Evolutionary conservation across 1,140 invertebrate species (phyloP).

Genomic region (Bemisia tabaci): DNA sequence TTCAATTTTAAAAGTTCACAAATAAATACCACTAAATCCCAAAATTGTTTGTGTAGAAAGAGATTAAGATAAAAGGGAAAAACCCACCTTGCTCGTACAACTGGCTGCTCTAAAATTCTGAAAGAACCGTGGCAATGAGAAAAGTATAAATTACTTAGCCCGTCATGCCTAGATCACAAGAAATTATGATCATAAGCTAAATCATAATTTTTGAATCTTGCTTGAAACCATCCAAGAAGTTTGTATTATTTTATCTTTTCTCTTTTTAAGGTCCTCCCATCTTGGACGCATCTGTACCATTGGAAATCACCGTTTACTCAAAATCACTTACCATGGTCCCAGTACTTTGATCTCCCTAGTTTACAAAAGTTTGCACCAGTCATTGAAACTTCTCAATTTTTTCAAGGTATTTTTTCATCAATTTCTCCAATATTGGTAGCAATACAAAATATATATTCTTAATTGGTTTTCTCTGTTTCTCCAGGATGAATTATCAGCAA

Average conservation of each 20-base stretch:
- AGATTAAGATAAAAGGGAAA: too few relatives aligned
- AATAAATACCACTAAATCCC: too few relatives aligned
- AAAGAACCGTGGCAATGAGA: neutral
- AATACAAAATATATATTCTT: constrained; percentile 2
- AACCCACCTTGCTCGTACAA: too few relatives aligned
- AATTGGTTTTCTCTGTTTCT: constrained; percentile 25
- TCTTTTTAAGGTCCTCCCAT: constrained; percentile 78
- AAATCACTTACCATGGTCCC: constrained; percentile 51
- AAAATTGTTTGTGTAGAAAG: too few relatives aligned
- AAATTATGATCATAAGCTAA: too few relatives aligned
- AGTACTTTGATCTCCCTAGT: constrained; percentile 76
- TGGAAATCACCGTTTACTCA: constrained; percentile 54
- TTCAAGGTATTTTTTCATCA: constrained; percentile 38
- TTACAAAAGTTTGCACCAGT: constrained; percentile 68
- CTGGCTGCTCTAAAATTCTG: neutral
- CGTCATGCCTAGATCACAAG: too few relatives aligned
- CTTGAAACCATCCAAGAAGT: too few relatives aligned
- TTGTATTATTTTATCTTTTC: too few relatives aligned
- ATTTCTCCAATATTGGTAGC: neutral
- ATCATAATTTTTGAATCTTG: too few relatives aligned
- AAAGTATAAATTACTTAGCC: neutral
- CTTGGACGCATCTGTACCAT: constrained; percentile 80
- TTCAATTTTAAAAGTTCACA: too few relatives aligned
- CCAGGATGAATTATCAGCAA: too few relatives aligned
- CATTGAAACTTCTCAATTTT: constrained; percentile 72